Evolutionary conservation across 2,113 vertebrate genomes (phyloP), one percentile per base, ranked within the genome.

Genomic region (Pan paniscus): DNA sequence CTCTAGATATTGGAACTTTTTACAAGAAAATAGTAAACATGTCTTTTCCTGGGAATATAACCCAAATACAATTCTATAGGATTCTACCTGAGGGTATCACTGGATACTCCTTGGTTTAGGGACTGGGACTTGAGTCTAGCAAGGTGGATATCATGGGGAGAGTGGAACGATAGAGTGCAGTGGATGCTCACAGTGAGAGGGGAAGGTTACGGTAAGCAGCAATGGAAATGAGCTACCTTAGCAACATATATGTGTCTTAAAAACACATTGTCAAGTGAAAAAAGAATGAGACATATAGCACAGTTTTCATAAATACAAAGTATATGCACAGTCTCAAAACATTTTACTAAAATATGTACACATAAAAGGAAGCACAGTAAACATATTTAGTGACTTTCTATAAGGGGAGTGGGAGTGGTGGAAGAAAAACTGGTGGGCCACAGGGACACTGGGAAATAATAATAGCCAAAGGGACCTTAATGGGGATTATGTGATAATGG

Each of bases 351-450:
- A 89, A 75, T 32, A 10, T 9, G 9, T 35, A 75, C 6, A 14
- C 25, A 5, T 32, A 46, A 13, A 2, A 46, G 2, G 12, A 30
- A 59, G 38, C 3, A 25, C 4, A 30, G 38, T 3, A 46, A 23
- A 25, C 27, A 35, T 43, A 18, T 35, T 27, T 46, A 89, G 16
- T 38, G 22, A 17, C 22, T n/a, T 35, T 12, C 55, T n/a, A 7
- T 12, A 78, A 55, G 9, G 8, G 81, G 17, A 27, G 18, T 35
- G 12, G n/a, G 52, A 9, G 9, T 10, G 35, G 35, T 27, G 13
- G 35, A 32, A 23, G 40, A 46, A 59, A n/a, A 4, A 64, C 3
- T 8, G 23, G 22, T 17, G 25, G 0, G 0, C 17, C 6, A 9
- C 0, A 3, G 9, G 18, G 40, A n/a, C 5, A 38, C 22, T 7